Conservation (phyloP, 2,113 vertebrate genomes). For the Pao palembangensis region DNA sequence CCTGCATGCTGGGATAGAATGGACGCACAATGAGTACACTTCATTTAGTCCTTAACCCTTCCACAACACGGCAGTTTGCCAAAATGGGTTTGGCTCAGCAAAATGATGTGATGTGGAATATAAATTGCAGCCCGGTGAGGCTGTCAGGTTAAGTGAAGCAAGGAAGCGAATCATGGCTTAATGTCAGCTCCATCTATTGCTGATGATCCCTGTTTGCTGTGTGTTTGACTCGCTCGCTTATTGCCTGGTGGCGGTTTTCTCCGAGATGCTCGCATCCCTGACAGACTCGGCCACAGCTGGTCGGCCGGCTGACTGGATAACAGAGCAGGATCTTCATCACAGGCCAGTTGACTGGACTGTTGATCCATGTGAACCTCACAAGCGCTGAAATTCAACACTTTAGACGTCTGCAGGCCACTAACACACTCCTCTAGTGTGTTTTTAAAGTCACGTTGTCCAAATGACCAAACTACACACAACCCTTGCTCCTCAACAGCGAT, state of each 20-base stretch:
- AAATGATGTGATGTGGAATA: slow-evolving; percentile 44
- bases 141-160: slow-evolving; percentile 33
- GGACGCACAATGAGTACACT: slow-evolving; percentile 26
- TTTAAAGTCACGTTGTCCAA: too few relatives aligned
- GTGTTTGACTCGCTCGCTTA: slow-evolving; percentile 28
- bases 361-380: too few relatives aligned
- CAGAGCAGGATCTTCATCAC: slow-evolving; percentile 23
- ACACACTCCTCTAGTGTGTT: too few relatives aligned
- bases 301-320: slow-evolving; percentile 24
- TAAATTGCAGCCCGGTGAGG: slow-evolving; percentile 41
- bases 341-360: too few relatives aligned
- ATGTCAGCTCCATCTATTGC: slow-evolving; percentile 44
- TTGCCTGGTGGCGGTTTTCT: slow-evolving; percentile 27
- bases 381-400: too few relatives aligned
- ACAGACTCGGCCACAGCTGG: slow-evolving; percentile 11
- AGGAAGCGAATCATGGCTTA: slow-evolving; percentile 53
- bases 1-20: slow-evolving; percentile 12
- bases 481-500: too few relatives aligned
- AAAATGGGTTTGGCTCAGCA: slow-evolving; percentile 48
- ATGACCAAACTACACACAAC: too few relatives aligned
- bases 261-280: slow-evolving; percentile 19
- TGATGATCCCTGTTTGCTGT: slow-evolving; percentile 33
- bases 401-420: too few relatives aligned
- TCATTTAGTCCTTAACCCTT: slow-evolving; percentile 48
- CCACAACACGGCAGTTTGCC: slow-evolving; percentile 44